Evolutionary conservation across 2,113 vertebrate species (phyloP).

Genomic region (Rhizomys pruinosus): DNA sequence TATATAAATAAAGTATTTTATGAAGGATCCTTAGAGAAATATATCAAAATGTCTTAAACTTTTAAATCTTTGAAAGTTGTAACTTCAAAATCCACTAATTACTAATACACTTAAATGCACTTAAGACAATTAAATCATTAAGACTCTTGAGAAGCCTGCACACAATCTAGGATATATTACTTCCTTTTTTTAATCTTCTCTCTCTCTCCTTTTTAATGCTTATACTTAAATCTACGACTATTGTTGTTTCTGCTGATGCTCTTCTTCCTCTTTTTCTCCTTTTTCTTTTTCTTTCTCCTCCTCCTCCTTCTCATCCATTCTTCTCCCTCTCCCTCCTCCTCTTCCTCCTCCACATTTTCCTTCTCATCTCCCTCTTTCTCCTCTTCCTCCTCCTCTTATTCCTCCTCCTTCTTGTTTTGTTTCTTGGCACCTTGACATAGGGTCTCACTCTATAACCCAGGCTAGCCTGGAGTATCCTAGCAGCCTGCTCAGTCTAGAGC

Average conservation of each 20-base stretch:
- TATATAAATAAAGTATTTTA: too few relatives aligned
- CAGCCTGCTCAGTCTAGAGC: background rate
- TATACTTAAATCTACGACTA: too few relatives aligned
- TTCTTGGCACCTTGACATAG: background rate
- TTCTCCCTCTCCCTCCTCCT: background rate
- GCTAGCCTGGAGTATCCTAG: background rate
- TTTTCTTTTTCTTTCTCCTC: background rate
- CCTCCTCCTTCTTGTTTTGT: background rate
- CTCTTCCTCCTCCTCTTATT: background rate
- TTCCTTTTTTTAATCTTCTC: background rate
- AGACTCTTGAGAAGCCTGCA: background rate
- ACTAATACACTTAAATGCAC: background rate
- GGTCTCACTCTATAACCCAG: background rate
- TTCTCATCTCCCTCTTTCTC: background rate
- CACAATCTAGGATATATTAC: background rate
- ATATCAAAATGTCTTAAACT: background rate
- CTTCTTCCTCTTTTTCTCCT: background rate
- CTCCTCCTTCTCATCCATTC: background rate
- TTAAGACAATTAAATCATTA: too few relatives aligned
- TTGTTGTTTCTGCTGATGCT: too few relatives aligned
- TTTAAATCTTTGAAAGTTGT: background rate
- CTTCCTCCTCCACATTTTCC: background rate
- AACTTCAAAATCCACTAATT: background rate
- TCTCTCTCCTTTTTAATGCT: background rate
- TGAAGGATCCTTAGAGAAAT: background rate